A percentile compares a stretch with the other conserved stretches of the same genome.
These are phyloP conservation scores for Magallana angulata DNA, from an alignment of 1,140 invertebrate genomes.

Conservation along the genomic window DNA sequence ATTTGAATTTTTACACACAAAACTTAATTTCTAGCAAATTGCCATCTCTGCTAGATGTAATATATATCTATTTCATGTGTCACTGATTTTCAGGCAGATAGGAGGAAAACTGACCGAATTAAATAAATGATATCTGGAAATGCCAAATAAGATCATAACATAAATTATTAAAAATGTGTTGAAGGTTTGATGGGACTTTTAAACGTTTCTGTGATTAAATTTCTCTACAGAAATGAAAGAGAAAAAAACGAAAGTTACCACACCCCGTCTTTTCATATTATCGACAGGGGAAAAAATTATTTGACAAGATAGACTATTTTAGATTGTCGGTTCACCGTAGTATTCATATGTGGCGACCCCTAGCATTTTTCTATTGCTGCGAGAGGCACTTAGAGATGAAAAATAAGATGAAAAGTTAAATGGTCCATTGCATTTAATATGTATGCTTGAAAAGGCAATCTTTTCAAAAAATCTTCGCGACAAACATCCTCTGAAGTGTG, in stretches of 20 bases:
- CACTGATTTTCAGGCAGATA: neutral
- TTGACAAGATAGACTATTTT: slow-evolving; percentile 1
- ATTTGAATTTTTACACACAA: too few species aligned
- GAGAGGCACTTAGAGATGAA: slow-evolving; percentile 13
- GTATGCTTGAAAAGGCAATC: slow-evolving; percentile 10
- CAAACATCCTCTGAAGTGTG: slow-evolving; percentile 28
- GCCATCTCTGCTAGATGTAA: too few species aligned
- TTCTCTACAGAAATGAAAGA: neutral
- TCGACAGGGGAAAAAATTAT: neutral
- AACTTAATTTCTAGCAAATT: too few species aligned
- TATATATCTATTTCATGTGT: slow-evolving; percentile 4
- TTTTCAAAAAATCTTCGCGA: slow-evolving; percentile 16
- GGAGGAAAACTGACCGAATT: slow-evolving; percentile 16
- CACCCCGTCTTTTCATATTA: neutral
- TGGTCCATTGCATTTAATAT: slow-evolving; percentile 41
- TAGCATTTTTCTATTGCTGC: neutral
- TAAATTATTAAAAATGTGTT: neutral
- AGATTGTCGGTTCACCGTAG: neutral
- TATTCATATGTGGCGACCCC: neutral
- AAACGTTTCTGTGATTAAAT: neutral
- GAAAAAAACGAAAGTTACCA: slow-evolving; percentile 22
- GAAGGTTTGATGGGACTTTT: neutral
- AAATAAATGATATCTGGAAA: neutral
- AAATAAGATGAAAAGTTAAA: slow-evolving; percentile 42
- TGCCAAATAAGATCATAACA: slow-evolving; percentile 6